Evolutionary conservation across 64 coral and sea anemone species (phyloP), one percentile per base, ranked within the genome.

Genomic region (Montipora efflorescens): DNA sequence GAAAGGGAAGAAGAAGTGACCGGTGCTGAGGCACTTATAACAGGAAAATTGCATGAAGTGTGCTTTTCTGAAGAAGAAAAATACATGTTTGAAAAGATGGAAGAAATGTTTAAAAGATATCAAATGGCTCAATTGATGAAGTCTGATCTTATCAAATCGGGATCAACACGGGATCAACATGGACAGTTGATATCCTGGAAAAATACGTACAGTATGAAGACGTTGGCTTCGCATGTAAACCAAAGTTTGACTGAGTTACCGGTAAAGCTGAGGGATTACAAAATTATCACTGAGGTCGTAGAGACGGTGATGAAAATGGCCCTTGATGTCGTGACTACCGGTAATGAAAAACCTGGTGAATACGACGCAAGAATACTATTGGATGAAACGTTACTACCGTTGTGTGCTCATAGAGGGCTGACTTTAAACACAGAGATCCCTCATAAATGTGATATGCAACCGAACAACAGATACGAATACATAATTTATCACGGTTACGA

Each of bases 161-260:
- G 36, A 84, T 2, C 25, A 66, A 2, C 0, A 47, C 59, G 5
- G 81, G 81, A 20, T 84, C 59, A 67, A 45, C 23, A 46, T 84
- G 45, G 81, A 84, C 81, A 4, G 61, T 84, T n/a, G 59, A 18
- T 10, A 84, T 84, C 10, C 36, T 84, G 12, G 28, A 62, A 46
- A 5, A 18, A 5, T 67, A 48, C 81, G 36, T 84, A 18, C 1
- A 47, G n/a, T 15, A 14, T 5, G 4, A 67, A 20, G 59, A 84
- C 28, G 28, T 36, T 36, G 12, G 15, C 67, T 12, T 15, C 3
- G 43, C 15, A 48, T 67, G 52, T 55, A 55, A 36, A 36, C 52
- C 52, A 55, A 66, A 66, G 1, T 36, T 36, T 36, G 25, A 25
- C 25, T 25, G 28, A 36, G 28, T 36, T 36, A 36, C 28, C 28